Evolutionary conservation across 2,113 vertebrate genomes (phyloP).

Genomic region (Colinus virginianus): DNA sequence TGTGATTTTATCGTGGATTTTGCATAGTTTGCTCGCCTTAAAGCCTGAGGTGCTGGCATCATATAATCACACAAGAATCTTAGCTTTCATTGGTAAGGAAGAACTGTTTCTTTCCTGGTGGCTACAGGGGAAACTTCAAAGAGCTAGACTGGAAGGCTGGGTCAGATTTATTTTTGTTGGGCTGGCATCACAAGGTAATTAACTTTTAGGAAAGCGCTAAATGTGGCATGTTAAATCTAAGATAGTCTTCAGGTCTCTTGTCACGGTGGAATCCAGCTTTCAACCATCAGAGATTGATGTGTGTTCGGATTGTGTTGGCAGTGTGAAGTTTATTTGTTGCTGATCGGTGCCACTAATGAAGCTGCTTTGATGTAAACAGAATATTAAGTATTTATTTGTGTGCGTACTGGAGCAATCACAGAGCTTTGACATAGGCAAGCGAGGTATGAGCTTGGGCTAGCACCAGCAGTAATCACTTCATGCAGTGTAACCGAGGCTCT

Average conservation of each 20-base stretch:
- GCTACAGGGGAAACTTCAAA: background rate
- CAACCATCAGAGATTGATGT: background rate
- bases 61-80: background rate
- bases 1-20: background rate
- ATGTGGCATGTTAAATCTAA: background rate
- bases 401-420: background rate
- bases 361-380: slow-evolving; percentile 32
- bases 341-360: slow-evolving; percentile 7
- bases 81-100: background rate
- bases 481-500: background rate
- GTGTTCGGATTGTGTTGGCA: slow-evolving; percentile 11
- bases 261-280: background rate
- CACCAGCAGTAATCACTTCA: background rate
- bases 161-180: background rate
- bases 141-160: background rate
- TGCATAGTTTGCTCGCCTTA: background rate
- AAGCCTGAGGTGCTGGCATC: background rate
- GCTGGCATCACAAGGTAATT: background rate
- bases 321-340: slow-evolving; percentile 22
- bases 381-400: slow-evolving; percentile 50
- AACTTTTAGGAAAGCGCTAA: background rate
- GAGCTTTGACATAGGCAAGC: background rate
- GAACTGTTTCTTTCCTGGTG: background rate
- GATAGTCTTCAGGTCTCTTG: background rate
- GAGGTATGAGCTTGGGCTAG: background rate